Conservation (phyloP, 1,140 invertebrate species). For the Hypothenemus hampei region DNA sequence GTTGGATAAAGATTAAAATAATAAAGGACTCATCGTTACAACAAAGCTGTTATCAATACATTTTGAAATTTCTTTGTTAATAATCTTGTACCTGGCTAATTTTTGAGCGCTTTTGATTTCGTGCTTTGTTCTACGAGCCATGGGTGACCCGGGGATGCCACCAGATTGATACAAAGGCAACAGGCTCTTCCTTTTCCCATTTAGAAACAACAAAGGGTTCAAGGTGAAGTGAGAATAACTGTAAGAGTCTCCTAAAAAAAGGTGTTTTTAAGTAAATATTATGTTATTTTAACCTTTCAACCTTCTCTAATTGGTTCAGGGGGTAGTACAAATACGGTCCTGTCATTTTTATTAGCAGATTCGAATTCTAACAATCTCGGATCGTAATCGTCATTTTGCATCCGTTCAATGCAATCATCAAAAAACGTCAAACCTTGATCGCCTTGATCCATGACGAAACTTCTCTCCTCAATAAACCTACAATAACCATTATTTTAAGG, state of each 20-base stretch:
- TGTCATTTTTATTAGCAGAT: constrained; percentile 60
- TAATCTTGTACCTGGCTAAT: constrained; percentile 54
- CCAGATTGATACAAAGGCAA: constrained; percentile 47
- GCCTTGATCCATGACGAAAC: constrained; percentile 90
- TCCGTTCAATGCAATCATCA: constrained; percentile 90
- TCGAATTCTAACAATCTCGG: constrained; percentile 45
- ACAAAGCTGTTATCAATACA: too few species aligned
- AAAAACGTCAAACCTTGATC: constrained; percentile 94
- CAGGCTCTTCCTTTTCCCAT: constrained; percentile 43
- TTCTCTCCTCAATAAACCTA: constrained; percentile 94
- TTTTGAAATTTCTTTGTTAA: background rate
- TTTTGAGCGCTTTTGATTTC: constrained; percentile 90
- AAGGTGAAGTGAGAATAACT: constrained; percentile 53
- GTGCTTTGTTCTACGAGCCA: constrained; percentile 89
- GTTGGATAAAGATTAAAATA: too few species aligned
- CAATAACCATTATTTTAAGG: background rate
- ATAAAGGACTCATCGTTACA: too few species aligned
- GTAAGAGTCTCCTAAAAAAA: constrained; percentile 46
- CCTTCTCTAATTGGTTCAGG: constrained; percentile 64
- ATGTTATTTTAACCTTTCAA: too few species aligned
- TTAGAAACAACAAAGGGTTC: constrained; percentile 51
- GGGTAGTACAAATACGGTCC: constrained; percentile 94
- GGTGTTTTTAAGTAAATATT: too few species aligned
- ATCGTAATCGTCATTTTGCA: constrained; percentile 55
- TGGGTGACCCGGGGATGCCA: constrained; percentile 74